Evolutionary conservation across 37 sponge, comb jelly and placozoan species (phyloP).

Genomic region (Ephydatia muelleri): DNA sequence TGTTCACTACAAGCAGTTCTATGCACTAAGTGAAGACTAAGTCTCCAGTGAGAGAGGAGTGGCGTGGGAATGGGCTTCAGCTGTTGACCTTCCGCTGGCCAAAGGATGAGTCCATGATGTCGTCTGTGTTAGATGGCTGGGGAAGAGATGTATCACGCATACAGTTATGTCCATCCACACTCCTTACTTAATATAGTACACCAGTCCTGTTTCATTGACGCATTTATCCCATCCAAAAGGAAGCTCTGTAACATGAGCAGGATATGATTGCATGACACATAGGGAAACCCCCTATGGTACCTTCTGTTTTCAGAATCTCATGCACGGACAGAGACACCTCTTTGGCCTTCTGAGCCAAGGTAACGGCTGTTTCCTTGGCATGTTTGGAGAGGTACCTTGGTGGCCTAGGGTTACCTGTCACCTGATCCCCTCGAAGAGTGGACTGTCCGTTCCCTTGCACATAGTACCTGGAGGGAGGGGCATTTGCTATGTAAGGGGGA

Average conservation of each 20-base stretch:
- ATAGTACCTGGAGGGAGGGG: slow-evolving; percentile 48
- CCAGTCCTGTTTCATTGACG: slow-evolving; percentile 64
- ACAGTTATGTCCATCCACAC: background rate
- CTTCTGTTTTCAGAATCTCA: slow-evolving; percentile 44
- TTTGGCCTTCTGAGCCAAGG: slow-evolving; percentile 73
- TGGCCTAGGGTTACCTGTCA: slow-evolving; percentile 80
- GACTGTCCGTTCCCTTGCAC: slow-evolving; percentile 63
- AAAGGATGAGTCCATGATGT: slow-evolving; percentile 70
- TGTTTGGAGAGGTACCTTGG: slow-evolving; percentile 75
- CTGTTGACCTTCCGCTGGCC: background rate
- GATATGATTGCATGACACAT: background rate
- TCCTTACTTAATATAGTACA: slow-evolving; percentile 74
- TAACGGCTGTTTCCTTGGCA: slow-evolving; percentile 53
- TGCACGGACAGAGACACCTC: slow-evolving; percentile 52
- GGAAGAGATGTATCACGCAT: background rate
- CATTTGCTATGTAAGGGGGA: background rate
- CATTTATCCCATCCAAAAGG: slow-evolving; percentile 76
- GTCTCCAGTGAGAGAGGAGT: background rate
- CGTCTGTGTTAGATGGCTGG: slow-evolving; percentile 66
- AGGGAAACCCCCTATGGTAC: slow-evolving; percentile 37
- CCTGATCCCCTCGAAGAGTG: slow-evolving; percentile 62
- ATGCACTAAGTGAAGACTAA: background rate
- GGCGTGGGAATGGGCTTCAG: background rate
- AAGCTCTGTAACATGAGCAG: slow-evolving; percentile 29
- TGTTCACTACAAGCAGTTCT: background rate